phyloP scores from a whole-genome alignment of 2,797 vertebrate genomes.

The Etheostoma nigrum region DNA sequence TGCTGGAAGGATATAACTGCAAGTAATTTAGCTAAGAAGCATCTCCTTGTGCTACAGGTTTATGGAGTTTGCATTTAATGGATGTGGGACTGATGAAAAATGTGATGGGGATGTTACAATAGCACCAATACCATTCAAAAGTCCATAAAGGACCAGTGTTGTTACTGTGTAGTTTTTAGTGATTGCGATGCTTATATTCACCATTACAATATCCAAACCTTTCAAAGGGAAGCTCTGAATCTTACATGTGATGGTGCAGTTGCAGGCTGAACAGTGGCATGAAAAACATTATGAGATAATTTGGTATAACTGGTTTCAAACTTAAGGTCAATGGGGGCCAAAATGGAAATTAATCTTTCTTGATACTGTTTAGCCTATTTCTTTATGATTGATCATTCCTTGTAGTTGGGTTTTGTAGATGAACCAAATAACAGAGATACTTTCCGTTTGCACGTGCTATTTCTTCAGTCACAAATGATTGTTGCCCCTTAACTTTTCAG shows the following conservation, averaged over 20 bases:
- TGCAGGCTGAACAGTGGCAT: not conserved
- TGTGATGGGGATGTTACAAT: not conserved
- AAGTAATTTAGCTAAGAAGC: constrained; percentile 51
- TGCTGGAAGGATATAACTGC: constrained; percentile 49
- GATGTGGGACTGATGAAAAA: constrained; percentile 23
- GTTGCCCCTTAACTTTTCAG: not conserved
- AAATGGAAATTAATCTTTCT: not conserved
- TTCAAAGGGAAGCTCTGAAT: not conserved
- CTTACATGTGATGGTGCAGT: not conserved
- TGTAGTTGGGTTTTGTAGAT: not conserved
- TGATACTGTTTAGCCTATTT: not conserved
- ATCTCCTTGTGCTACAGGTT: constrained; percentile 39
- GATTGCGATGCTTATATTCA: not conserved
- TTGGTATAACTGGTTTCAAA: not conserved
- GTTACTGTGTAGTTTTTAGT: not conserved
- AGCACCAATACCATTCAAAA: not conserved
- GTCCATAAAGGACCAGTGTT: not conserved
- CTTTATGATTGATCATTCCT: not conserved
- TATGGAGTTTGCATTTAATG: constrained; percentile 43
- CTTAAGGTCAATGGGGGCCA: not conserved
- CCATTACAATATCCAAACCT: not conserved
- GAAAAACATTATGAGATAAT: not conserved
- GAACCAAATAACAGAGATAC: not conserved
- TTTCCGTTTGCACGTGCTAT: too few relatives aligned
- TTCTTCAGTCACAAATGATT: not conserved